Conservation (phyloP, 2,797 vertebrate genomes). For the Bradypodion pumilum region DNA sequence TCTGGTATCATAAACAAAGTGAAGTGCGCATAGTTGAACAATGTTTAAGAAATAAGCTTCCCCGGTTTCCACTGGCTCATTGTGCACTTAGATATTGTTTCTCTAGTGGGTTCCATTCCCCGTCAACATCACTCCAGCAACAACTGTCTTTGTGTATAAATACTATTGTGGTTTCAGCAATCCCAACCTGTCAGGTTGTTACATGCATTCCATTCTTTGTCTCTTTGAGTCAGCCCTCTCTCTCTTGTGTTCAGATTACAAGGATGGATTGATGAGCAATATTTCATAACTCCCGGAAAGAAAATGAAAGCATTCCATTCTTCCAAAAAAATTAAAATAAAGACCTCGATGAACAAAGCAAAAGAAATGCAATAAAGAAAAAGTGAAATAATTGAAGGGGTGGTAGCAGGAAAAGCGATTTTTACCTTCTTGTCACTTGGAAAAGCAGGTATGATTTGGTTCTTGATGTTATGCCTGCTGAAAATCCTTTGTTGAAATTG, state of each 20-base stretch:
- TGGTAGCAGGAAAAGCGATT: fast-evolving
- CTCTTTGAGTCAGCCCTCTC: neutral
- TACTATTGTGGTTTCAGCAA: neutral
- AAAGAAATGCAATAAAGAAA: fast-evolving
- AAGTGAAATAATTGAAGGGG: neutral
- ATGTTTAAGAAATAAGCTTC: neutral
- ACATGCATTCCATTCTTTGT: neutral
- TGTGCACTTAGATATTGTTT: neutral
- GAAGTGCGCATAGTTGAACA: too few relatives aligned
- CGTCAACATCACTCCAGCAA: neutral
- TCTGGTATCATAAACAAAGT: neutral
- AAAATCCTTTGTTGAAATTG: too few relatives aligned
- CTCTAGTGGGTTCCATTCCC: neutral
- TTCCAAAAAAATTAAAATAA: neutral
- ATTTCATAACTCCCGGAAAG: too few relatives aligned
- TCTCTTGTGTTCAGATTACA: too few relatives aligned
- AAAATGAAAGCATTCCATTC: neutral
- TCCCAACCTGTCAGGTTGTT: slow-evolving; percentile 8
- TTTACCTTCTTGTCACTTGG: neutral
- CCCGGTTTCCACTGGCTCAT: neutral
- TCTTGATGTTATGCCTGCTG: slow-evolving; percentile 40
- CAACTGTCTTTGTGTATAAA: neutral
- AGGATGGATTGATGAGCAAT: too few relatives aligned
- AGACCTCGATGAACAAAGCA: too few relatives aligned
- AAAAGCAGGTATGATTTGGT: slow-evolving; percentile 45